Conservation (phyloP, 2,797 vertebrate genomes). For the Ficedula albicollis region DNA sequence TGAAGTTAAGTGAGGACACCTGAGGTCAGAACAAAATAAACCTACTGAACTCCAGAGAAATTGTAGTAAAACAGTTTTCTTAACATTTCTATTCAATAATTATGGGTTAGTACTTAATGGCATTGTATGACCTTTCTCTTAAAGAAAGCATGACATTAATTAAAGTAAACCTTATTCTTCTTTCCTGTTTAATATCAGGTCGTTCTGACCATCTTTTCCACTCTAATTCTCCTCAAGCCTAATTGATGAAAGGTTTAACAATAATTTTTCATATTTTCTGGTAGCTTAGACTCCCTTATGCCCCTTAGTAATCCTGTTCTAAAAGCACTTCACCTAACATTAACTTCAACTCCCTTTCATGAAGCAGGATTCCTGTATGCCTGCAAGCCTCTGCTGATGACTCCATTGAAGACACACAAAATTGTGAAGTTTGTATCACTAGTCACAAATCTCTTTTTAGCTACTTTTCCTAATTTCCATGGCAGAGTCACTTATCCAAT, state of each 20-base stretch:
- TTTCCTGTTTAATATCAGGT: slow-evolving; percentile 34
- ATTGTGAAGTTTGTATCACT: neutral
- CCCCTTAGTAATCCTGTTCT: neutral
- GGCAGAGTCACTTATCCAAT: neutral
- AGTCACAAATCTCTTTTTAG: neutral
- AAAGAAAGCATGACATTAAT: slow-evolving; percentile 39
- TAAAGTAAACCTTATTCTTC: slow-evolving; percentile 25
- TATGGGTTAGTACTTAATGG: slow-evolving; percentile 18
- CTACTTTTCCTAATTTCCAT: neutral
- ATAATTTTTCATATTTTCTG: slow-evolving; percentile 25
- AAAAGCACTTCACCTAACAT: neutral
- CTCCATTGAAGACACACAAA: neutral
- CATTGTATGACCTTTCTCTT: slow-evolving; percentile 14
- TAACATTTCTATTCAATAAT: neutral
- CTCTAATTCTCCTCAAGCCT: neutral
- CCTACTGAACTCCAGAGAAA: neutral
- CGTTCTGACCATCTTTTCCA: slow-evolving; percentile 21
- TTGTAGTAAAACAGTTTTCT: neutral
- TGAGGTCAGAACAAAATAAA: neutral
- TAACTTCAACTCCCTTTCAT: neutral
- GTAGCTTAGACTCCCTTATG: neutral
- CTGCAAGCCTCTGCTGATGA: neutral
- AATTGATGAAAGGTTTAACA: neutral
- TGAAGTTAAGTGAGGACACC: neutral
- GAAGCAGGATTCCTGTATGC: neutral